Base-by-base conservation (phyloP, 2,888 invertebrate species). In the Spilosoma lubricipeda region DNA sequence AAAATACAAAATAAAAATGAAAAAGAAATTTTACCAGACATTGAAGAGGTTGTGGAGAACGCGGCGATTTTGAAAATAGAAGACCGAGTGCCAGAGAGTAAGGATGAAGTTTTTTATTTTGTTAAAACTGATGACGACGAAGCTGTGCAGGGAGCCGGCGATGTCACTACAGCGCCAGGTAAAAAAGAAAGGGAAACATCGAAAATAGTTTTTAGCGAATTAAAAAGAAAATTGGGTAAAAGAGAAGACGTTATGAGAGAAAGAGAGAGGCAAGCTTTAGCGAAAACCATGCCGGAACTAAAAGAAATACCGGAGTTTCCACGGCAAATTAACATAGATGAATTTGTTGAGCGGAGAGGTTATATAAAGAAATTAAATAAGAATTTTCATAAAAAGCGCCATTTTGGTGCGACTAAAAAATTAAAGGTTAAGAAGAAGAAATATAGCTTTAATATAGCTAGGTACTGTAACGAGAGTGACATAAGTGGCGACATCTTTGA, bases 231-330 rank as follows among this genome's bases (percentile, higher is more conserved):
- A 80, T 80, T 96, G 80, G 94, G 95, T 63, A 94, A 93, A 80
- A 85, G 96, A 80, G 96, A 96, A 71, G 96, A 96, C 71, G 75
- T 93, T 3, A 96, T 96, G 96, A 87, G 95, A 3, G 95, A 95
- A 77, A 89, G 96, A 75, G 96, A 96, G 78, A 92, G 94, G 45
- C 94, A 93, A 81, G 96, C 96, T 20, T 81, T 96, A 23, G 91
- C 87, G 2, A 95, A 95, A 87, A 95, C 95, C 0, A 96, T 96
- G 96, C 96, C 96, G 0, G 91, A 93, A 20, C 74, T 93, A 2
- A 92, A 92, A 80, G 82, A 88, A 30, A 73, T 94, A 20, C 96
- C 96, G 0, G 95, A 96, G 68, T 96, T 96, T 66, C 95, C 95
- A 0, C 89, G 95, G 65, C 96, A 96, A 75, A 95, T 95, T 15